Evolutionary conservation across 2,113 vertebrate species (phyloP).

Genomic region (Myrmecophaga tridactyla): DNA sequence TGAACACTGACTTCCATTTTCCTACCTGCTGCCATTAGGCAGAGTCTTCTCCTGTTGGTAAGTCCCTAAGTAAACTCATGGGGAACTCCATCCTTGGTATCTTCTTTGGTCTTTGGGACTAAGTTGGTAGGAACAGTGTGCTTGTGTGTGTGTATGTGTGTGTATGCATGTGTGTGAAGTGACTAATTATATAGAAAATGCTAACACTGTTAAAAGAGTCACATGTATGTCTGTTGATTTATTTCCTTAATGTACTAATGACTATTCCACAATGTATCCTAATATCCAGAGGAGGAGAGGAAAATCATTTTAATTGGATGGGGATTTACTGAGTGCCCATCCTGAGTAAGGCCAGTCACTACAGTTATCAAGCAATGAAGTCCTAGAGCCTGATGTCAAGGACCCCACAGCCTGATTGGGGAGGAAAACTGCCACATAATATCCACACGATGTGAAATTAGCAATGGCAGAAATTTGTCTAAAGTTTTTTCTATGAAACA

Average conservation of each 20-base stretch:
- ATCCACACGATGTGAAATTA: neutral
- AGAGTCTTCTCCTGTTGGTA: too few species aligned
- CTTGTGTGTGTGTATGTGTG: too few species aligned
- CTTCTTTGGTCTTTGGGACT: too few species aligned
- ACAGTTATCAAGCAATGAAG: neutral
- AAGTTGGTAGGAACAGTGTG: too few species aligned
- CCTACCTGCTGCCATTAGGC: too few species aligned
- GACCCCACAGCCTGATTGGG: neutral
- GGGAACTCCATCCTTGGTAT: too few species aligned
- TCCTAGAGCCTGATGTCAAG: neutral
- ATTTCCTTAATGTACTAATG: neutral
- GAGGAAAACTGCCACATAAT: neutral
- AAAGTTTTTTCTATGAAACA: neutral
- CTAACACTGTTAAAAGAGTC: neutral
- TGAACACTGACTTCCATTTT: too few species aligned
- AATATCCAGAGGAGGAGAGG: neutral
- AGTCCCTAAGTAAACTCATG: too few species aligned
- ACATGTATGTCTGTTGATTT: neutral
- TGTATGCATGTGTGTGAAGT: neutral
- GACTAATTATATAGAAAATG: neutral
- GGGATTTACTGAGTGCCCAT: neutral
- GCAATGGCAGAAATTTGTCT: neutral
- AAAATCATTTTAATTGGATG: neutral
- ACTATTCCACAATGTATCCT: neutral
- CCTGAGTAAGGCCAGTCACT: neutral